phyloP scores from a whole-genome alignment of 2,113 vertebrate species.

The Scophthalmus maximus region DNA sequence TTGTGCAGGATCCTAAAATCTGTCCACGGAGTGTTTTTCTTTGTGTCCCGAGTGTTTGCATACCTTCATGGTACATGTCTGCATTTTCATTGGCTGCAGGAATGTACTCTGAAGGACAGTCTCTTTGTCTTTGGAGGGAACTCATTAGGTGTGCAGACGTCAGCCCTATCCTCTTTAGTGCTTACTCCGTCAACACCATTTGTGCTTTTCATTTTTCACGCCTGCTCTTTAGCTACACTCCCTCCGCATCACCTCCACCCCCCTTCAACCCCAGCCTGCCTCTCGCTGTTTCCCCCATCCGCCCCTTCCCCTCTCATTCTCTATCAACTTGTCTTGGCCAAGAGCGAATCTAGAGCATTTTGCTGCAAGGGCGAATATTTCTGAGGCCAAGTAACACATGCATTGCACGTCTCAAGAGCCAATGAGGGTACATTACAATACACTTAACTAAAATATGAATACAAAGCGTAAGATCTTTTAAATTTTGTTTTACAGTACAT shows the following conservation, averaged over 20 bases:
- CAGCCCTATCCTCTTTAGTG: slow-evolving; percentile 66
- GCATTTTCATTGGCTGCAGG: slow-evolving; percentile 40
- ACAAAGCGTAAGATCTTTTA: background rate
- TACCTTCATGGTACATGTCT: background rate
- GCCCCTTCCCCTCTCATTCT: slow-evolving; percentile 26
- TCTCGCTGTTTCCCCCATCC: slow-evolving; percentile 7
- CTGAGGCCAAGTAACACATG: slow-evolving; percentile 67
- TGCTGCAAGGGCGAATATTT: slow-evolving; percentile 60
- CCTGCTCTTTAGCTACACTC: slow-evolving; percentile 58
- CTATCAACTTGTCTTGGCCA: slow-evolving; percentile 55
- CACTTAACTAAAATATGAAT: too few species aligned
- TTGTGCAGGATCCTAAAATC: background rate
- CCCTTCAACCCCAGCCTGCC: slow-evolving; percentile 17
- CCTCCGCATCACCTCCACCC: slow-evolving; percentile 17
- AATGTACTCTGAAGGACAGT: slow-evolving; percentile 61
- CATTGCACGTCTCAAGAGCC: slow-evolving; percentile 70
- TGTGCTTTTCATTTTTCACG: slow-evolving; percentile 82
- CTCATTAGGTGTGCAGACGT: slow-evolving; percentile 68
- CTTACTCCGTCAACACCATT: slow-evolving; percentile 76
- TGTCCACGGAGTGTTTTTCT: background rate
- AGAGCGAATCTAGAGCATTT: slow-evolving; percentile 64
- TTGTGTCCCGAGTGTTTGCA: slow-evolving; percentile 6
- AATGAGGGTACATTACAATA: slow-evolving; percentile 69
- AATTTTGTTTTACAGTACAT: too few species aligned
- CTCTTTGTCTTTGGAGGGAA: slow-evolving; percentile 69